Evolutionary conservation across 2,888 invertebrate genomes (phyloP).

Genomic region (Cataglyphis cursor): DNA sequence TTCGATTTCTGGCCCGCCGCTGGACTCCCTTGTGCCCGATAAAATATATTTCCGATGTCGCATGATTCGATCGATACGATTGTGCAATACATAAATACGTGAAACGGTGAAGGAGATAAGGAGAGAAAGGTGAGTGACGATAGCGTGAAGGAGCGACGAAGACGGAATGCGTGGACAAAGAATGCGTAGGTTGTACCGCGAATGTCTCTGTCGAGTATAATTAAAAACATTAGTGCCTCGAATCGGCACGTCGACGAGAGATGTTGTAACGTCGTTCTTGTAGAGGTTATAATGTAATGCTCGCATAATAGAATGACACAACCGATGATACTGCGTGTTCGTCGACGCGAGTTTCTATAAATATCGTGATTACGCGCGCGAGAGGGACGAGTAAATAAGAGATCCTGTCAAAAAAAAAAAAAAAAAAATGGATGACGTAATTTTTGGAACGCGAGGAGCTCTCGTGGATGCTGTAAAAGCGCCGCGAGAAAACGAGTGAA

Average conservation of each 20-base stretch:
- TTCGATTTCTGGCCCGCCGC: neutral
- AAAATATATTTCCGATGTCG: neutral
- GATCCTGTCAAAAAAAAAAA: slow-evolving; percentile 69
- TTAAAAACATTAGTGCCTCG: neutral
- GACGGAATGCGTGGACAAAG: neutral
- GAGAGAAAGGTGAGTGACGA: neutral
- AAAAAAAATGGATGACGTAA: slow-evolving; percentile 73
- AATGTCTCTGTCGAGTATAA: neutral
- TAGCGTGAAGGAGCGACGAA: neutral
- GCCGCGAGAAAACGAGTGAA: slow-evolving; percentile 68
- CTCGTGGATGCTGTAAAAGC: slow-evolving; percentile 70
- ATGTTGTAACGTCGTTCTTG: slow-evolving; percentile 51
- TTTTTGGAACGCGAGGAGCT: slow-evolving; percentile 63
- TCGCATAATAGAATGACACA: slow-evolving; percentile 14
- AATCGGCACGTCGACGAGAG: slow-evolving; percentile 23
- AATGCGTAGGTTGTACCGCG: neutral
- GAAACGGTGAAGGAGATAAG: neutral
- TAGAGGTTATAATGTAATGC: slow-evolving; percentile 66
- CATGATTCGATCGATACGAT: too few species aligned
- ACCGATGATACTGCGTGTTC: neutral
- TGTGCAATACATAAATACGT: neutral
- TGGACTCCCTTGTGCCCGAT: neutral
- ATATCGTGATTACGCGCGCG: slow-evolving; percentile 59
- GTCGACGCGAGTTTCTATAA: slow-evolving; percentile 51
- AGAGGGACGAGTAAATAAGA: slow-evolving; percentile 59